phyloP scores from a whole-genome alignment of 2,113 vertebrate species.

The Ptyas mucosa region DNA sequence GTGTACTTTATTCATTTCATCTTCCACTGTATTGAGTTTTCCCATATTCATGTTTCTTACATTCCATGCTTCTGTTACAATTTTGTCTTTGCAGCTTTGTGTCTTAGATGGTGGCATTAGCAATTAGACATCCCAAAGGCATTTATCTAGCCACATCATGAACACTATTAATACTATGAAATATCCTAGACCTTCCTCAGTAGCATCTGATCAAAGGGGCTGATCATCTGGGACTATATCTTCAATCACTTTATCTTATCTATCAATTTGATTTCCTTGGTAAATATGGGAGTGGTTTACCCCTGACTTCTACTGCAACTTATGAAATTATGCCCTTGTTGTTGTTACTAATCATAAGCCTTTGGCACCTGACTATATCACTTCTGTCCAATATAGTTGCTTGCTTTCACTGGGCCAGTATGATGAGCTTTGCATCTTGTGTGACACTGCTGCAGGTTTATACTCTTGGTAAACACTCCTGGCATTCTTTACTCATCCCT shows the following conservation, averaged over 20 bases:
- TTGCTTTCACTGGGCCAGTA: neutral
- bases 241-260: neutral
- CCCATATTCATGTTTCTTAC: neutral
- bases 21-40: neutral
- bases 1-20: neutral
- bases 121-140: neutral
- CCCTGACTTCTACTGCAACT: neutral
- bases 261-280: neutral
- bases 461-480: neutral
- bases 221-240: neutral
- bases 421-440: neutral
- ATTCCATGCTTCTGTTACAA: neutral
- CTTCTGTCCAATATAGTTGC: neutral
- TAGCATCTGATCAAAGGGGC: neutral
- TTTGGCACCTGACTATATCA: neutral
- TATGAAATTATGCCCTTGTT: neutral
- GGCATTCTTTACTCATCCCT: neutral
- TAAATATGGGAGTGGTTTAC: neutral
- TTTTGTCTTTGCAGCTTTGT: neutral
- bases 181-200: neutral
- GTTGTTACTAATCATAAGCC: neutral
- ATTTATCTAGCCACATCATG: neutral
- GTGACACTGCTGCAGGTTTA: neutral
- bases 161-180: neutral
- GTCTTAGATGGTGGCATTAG: neutral